Conservation (phyloP, 2,113 vertebrate genomes). For the Odocoileus virginianus region DNA sequence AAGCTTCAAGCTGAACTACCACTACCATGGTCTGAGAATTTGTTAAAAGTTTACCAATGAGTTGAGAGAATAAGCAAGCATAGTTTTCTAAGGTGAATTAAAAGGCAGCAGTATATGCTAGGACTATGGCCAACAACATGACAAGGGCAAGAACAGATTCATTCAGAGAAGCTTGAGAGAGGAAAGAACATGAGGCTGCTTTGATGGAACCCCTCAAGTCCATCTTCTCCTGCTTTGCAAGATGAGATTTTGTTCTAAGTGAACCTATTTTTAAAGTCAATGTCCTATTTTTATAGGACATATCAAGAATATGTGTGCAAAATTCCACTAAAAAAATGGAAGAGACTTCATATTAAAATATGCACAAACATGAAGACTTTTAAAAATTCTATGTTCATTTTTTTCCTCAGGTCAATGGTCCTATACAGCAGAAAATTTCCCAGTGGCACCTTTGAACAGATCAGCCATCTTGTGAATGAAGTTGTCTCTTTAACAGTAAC, state of each 20-base stretch:
- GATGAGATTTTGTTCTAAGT: not conserved
- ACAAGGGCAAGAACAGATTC: not conserved
- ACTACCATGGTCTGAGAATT: not conserved
- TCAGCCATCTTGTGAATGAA: conserved; percentile 70
- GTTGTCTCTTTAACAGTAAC: conserved; percentile 77
- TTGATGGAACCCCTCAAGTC: not conserved
- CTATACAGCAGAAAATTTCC: conserved; percentile 82
- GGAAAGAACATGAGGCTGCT: not conserved
- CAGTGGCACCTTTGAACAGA: conserved; percentile 79
- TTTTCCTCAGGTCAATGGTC: conserved; percentile 72
- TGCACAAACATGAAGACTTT: not conserved
- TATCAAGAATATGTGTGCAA: not conserved
- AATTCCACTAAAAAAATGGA: not conserved
- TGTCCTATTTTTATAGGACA: not conserved
- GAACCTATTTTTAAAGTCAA: not conserved
- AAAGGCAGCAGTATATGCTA: not conserved
- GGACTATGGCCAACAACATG: not conserved
- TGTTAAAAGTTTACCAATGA: not conserved
- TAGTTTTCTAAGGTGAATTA: not conserved
- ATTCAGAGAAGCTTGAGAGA: not conserved
- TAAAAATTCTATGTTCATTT: not conserved
- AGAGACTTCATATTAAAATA: not conserved
- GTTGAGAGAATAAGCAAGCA: not conserved
- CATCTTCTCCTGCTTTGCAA: not conserved
- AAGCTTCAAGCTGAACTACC: not conserved